Conservation (phyloP, 2,797 vertebrate species). For the Cichlasoma orientale region DNA sequence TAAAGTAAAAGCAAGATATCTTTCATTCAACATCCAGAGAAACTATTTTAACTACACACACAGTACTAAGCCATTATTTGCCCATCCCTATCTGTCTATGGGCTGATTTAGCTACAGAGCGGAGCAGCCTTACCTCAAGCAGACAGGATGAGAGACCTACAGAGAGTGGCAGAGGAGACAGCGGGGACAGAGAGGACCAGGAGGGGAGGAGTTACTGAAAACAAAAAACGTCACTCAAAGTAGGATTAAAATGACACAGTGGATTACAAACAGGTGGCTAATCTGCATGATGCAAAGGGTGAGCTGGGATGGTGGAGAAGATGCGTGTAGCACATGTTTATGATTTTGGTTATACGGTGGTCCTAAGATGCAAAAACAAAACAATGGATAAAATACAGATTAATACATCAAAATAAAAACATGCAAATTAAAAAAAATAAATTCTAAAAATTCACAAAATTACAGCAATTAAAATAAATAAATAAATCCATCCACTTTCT, state of each 20-base stretch:
- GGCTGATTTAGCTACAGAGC: neutral
- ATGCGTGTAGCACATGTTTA: neutral
- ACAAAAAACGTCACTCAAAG: conserved; percentile 44
- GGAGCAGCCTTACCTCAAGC: conserved; percentile 73
- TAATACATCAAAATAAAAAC: no score
- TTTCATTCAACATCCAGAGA: neutral
- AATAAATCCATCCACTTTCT: no score
- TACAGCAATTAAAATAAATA: neutral
- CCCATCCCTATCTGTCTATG: neutral
- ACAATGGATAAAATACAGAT: neutral
- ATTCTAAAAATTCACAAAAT: no score
- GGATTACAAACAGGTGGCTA: conserved; percentile 53
- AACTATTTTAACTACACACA: neutral
- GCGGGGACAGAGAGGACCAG: conserved; percentile 33
- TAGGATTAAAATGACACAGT: conserved; percentile 58
- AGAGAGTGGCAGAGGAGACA: conserved; percentile 25
- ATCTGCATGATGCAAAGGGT: conserved; percentile 35
- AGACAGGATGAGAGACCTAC: conserved; percentile 47
- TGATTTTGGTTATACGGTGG: neutral
- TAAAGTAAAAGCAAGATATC: neutral
- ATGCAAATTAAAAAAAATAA: no score
- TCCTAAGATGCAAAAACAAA: neutral
- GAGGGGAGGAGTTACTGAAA: conserved; percentile 59
- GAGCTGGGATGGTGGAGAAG: neutral
- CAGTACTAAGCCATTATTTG: neutral